Percentiles rank a stretch among this genome's conserved stretches.
These are phyloP conservation scores for Hyalella azteca DNA, from an alignment of 2,888 invertebrate genomes.

Conservation along the genomic window DNA sequence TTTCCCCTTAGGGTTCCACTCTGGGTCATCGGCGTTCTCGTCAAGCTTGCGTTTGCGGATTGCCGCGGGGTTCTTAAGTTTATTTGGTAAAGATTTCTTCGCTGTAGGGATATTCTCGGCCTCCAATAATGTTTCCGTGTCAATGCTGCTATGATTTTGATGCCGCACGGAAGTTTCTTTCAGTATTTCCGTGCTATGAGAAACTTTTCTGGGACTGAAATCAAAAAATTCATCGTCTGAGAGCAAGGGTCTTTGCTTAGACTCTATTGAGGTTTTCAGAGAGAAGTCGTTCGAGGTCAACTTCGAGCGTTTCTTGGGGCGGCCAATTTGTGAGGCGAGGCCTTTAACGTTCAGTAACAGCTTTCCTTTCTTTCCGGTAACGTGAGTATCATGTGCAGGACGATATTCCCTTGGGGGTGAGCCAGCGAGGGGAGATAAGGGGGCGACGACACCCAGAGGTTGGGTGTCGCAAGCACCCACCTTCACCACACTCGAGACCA, in stretches of 20 bases:
- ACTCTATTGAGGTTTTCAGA: neutral
- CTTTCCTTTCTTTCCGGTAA: neutral
- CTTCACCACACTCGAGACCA: neutral
- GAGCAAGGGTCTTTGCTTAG: too few species aligned
- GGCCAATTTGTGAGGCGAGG: neutral
- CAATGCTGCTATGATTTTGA: conserved; percentile 2
- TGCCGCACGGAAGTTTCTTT: neutral
- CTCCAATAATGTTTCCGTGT: neutral
- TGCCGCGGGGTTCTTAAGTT: neutral
- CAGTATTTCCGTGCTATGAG: neutral
- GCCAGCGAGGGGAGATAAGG: neutral
- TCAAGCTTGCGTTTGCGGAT: conserved; percentile 6
- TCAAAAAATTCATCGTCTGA: too few species aligned
- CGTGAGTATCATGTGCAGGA: neutral
- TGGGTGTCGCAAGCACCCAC: neutral
- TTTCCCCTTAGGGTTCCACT: neutral
- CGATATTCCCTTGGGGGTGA: too few species aligned
- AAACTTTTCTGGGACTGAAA: too few species aligned
- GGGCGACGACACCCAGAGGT: neutral
- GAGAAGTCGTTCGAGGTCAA: neutral
- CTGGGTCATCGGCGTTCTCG: neutral
- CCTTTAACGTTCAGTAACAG: neutral
- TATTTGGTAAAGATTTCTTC: neutral
- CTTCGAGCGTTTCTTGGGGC: neutral
- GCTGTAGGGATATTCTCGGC: neutral